Base-by-base conservation (phyloP, 2,797 vertebrate species). In the Coregonus sp. region DNA sequence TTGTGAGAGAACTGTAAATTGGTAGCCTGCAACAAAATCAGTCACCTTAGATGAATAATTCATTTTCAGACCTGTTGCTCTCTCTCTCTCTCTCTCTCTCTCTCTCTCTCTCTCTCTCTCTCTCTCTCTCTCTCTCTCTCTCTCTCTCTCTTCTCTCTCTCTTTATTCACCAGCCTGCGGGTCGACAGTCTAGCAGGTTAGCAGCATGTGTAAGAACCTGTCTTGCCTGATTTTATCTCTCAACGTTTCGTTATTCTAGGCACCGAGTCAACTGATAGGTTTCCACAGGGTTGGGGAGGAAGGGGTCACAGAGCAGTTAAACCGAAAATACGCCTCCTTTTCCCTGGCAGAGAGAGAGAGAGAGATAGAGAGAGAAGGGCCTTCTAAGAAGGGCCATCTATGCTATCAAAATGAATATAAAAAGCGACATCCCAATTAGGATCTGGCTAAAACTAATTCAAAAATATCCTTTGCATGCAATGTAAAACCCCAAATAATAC, bases 211-310 rank as follows among this genome's bases (percentile, higher is more conserved):
- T 76, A 84, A 84, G 77, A 89, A 89, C 84, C 80, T 75, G 89
- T 90, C 85, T 82, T 78, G 87, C 87, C 80, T 91, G 92, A 91
- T 92, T 80, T 80, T 83, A 90, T 93, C 91, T 82, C 50, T 75
- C 12, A 72, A 67, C 67, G 81, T 84, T 86, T 85, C 3, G 80
- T 90, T 91, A 82, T 90, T 90, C 84, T 88, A 82, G 87, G 88
- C 89, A 73, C 78, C 7, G 74, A 82, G 73, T 90, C 86, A 90
- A 88, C 78, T n/a, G 7, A 59, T 73, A 81, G 82, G 85, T 82
- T 83, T 89, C 83, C 80, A 78, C 70, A 73, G 83, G 85, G 79
- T 79, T 72, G 82, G 75, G 73, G 68, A 79, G 79, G 83, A 65
- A 72, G 76, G 75, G 80, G 80, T 72, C 84, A 88, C 68, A 65